A percentile compares a stretch with the other conserved stretches of the same genome.
phyloP scores from a whole-genome alignment of 2,888 invertebrate species.

The Craniophora ligustri region DNA sequence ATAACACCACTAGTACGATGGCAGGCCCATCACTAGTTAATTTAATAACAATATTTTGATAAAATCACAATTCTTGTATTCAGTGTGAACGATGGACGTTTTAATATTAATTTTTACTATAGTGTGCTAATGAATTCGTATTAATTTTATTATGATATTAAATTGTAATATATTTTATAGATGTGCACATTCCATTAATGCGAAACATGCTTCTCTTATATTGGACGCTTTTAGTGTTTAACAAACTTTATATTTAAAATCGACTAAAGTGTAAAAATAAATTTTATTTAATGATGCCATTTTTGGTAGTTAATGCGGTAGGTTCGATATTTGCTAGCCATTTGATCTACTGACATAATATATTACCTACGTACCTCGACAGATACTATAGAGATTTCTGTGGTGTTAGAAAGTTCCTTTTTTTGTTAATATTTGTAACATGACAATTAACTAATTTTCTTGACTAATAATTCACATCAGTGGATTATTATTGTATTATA shows the following conservation, averaged over 20 bases:
- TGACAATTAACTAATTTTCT: slow-evolving; percentile 23
- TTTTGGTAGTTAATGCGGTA: slow-evolving; percentile 19
- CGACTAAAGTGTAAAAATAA: slow-evolving; percentile 33
- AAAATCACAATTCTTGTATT: slow-evolving; percentile 75
- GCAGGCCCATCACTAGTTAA: slow-evolving; percentile 62
- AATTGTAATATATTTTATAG: slow-evolving; percentile 86
- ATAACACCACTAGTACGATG: slow-evolving; percentile 54
- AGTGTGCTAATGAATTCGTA: slow-evolving; percentile 88
- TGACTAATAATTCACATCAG: slow-evolving; percentile 44
- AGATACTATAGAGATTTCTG: background rate
- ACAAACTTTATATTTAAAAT: slow-evolving; percentile 28
- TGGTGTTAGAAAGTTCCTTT: slow-evolving; percentile 34
- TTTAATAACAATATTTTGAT: slow-evolving; percentile 46
- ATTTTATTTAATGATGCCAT: slow-evolving; percentile 17
- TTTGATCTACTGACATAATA: slow-evolving; percentile 1
- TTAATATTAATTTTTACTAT: slow-evolving; percentile 84
- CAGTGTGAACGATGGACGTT: slow-evolving; percentile 72
- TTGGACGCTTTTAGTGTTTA: slow-evolving; percentile 50
- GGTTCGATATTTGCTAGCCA: slow-evolving; percentile 4
- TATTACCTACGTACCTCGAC: slow-evolving; percentile 22
- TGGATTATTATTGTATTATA: slow-evolving; percentile 24
- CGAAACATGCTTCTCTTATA: slow-evolving; percentile 81
- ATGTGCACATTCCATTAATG: slow-evolving; percentile 84
- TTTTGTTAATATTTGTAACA: slow-evolving; percentile 32
- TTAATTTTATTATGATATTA: slow-evolving; percentile 83